A percentile compares a stretch with the other conserved stretches of the same genome.
phyloP scores from a whole-genome alignment of 2,113 vertebrate genomes.

The Gavialis gangeticus region DNA sequence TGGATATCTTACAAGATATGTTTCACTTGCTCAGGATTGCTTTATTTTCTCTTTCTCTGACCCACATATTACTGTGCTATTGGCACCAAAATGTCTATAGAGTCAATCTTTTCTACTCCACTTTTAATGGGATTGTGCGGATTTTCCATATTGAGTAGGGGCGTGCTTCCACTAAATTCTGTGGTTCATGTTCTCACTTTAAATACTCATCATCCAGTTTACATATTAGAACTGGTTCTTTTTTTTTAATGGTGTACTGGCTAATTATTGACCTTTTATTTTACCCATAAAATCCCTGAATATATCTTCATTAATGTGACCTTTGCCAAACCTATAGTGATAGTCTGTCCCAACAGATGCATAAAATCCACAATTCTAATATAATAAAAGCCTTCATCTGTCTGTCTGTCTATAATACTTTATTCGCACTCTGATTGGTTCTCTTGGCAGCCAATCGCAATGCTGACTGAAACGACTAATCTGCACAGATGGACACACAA shows the following conservation, averaged over 20 bases:
- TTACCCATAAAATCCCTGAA: background rate
- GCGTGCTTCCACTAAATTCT: background rate
- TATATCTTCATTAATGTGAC: background rate
- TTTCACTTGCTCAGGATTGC: background rate
- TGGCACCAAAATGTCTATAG: background rate
- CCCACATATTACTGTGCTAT: background rate
- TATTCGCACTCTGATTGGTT: no score
- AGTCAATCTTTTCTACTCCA: background rate
- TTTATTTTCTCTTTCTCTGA: background rate
- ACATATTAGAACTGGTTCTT: background rate
- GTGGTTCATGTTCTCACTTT: background rate
- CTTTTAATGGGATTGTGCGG: background rate
- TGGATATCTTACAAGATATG: rapidly evolving
- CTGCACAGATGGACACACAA: background rate
- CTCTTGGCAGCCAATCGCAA: no score
- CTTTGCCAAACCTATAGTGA: background rate
- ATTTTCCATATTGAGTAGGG: background rate
- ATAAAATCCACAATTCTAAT: background rate
- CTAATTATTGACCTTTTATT: background rate
- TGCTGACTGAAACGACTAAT: no score
- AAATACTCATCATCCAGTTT: background rate
- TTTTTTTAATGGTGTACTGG: background rate
- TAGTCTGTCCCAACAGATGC: background rate
- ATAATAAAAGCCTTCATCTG: no score
- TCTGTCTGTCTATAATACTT: no score